Base-by-base conservation (phyloP, 2,888 invertebrate species). In the Lymantria monacha region DNA sequence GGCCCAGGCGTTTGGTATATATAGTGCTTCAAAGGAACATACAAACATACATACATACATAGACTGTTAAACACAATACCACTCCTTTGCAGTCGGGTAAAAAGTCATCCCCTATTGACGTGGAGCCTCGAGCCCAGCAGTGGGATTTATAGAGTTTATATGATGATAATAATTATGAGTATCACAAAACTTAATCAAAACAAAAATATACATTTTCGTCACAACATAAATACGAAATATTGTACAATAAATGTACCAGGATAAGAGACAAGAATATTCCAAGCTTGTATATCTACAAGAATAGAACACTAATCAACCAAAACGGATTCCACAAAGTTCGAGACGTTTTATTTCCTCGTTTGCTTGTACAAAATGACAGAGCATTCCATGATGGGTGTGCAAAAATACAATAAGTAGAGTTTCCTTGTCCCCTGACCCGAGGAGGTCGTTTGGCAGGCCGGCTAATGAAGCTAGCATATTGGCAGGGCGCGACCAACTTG, bases 381-480 rank as follows among this genome's bases (percentile, higher is more conserved):
- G 73, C 70, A 74, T 81, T 85, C 81, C 85, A 81, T 83, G 84
- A 82, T 56, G 47, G 57, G 53, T 51, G 51, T 52, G 60, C 59
- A 64, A 75, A 75, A 74, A 80, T 74, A 74, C 72, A 76, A 77
- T 79, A 73, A 72, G 76, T 73, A 61, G 55, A 64, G 63, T 63
- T 63, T 63, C 72, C 75, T 69, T 81, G 83, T 83, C 83, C 83
- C 80, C 71, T 70, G 78, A 66, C 72, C 76, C 69, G 63, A 63
- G 57, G 57, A 57, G 67, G 69, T 83, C 83, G 83, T 87, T 87
- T 82, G 78, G 68, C 76, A 72, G 74, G 63, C 67, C 63, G 63
- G 74, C 87, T 90, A 90, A 90, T 89, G 89, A 90, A 89, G 77
- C 80, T 66, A 70, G 73, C 75, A 79, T 87, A 87, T 87, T 85